Percentiles rank a stretch among this genome's conserved stretches.
phyloP scores from a whole-genome alignment of 1,140 invertebrate genomes.

The Catajapyx aquilonaris region DNA sequence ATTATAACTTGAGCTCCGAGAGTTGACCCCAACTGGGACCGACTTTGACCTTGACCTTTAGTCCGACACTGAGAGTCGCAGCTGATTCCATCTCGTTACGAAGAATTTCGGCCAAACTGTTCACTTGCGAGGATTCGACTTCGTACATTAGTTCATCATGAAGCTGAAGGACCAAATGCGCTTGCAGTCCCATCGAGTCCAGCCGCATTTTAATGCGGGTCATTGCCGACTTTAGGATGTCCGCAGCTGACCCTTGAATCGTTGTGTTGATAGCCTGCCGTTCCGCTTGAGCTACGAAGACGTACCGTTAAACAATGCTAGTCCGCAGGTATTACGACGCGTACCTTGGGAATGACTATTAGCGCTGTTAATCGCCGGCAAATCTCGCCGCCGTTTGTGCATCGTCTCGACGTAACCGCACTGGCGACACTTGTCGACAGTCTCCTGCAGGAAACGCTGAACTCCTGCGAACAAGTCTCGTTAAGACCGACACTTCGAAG shows the following conservation, averaged over 20 bases:
- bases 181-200: conserved; percentile 17
- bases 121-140: conserved; percentile 35
- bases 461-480: conserved; percentile 20
- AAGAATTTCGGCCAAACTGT: conserved; percentile 38
- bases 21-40: conserved; percentile 61
- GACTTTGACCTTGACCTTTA: conserved; percentile 68
- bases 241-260: conserved; percentile 88
- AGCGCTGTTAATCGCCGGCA: conserved; percentile 50
- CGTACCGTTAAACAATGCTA: too few relatives aligned
- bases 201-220: conserved; percentile 43
- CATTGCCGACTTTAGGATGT: conserved; percentile 83
- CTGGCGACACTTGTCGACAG: conserved; percentile 41
- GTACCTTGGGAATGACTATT: conserved; percentile 34
- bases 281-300: conserved; percentile 54
- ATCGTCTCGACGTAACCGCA: conserved; percentile 70
- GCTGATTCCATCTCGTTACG: conserved; percentile 60
- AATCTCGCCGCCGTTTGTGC: conserved; percentile 47
- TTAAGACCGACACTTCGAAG: not conserved
- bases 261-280: conserved; percentile 86
- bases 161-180: conserved; percentile 62
- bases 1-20: conserved; percentile 18
- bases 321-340: too few relatives aligned
- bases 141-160: conserved; percentile 96
- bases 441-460: conserved; percentile 37
- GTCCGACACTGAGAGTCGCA: conserved; percentile 43